These are phyloP conservation scores for Chunga burmeisteri DNA, from an alignment of 2,113 vertebrate genomes.

Conservation along the genomic window DNA sequence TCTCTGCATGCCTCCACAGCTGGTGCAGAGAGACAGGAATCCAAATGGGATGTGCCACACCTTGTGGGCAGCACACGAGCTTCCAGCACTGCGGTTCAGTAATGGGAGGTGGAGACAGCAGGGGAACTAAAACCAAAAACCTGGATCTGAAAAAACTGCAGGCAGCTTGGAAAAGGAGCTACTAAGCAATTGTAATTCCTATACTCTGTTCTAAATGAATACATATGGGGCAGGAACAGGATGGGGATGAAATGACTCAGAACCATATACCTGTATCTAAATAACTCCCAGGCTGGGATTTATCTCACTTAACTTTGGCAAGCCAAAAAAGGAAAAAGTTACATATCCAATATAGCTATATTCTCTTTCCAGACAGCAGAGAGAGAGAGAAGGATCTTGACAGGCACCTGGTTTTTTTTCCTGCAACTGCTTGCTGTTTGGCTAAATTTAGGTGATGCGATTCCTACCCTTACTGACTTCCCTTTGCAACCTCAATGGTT, in stretches of 20 bases:
- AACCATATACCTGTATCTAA: not conserved
- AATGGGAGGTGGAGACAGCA: not conserved
- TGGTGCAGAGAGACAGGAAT: not conserved
- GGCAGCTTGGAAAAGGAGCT: not conserved
- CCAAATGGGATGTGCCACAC: not conserved
- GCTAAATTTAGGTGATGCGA: not conserved
- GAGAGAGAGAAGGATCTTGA: not conserved
- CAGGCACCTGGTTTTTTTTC: not conserved
- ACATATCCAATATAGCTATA: not conserved
- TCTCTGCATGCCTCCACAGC: not conserved
- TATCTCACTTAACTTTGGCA: not conserved
- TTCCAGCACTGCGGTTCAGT: not conserved
- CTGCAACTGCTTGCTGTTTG: not conserved
- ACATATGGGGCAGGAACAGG: rapidly evolving
- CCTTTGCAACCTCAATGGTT: not conserved
- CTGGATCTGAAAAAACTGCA: not conserved
- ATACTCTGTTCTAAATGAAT: not conserved
- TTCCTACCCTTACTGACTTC: not conserved
- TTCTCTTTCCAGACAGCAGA: not conserved
- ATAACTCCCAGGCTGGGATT: not conserved
- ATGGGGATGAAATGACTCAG: not conserved
- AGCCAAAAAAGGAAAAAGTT: not conserved
- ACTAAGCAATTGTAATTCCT: not conserved
- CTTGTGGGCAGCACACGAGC: rapidly evolving
- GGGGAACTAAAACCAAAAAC: not conserved